phyloP scores from a whole-genome alignment of 2,113 vertebrate genomes.

The Pelecanus crispus region DNA sequence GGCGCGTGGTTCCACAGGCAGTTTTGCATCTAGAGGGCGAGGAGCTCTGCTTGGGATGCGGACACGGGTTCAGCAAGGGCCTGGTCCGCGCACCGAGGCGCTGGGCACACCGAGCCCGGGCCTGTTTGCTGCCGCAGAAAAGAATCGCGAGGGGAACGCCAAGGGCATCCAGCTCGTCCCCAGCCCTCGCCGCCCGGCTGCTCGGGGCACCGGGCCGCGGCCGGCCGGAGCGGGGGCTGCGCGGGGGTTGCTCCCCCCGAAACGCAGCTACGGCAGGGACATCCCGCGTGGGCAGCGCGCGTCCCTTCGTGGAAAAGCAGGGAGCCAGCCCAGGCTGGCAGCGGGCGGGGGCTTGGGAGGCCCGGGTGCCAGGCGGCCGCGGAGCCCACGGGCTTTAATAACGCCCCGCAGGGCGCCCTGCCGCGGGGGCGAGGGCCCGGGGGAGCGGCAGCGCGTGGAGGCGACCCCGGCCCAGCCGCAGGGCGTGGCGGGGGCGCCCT shows the following conservation, averaged over 20 bases:
- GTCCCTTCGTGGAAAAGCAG: not conserved
- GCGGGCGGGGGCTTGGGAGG: too few relatives aligned
- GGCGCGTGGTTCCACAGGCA: rapidly evolving
- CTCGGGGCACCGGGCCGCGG: rapidly evolving
- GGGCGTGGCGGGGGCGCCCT: not conserved
- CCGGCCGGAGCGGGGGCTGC: not conserved
- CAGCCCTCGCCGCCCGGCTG: not conserved
- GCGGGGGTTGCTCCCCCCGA: not conserved
- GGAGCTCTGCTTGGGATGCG: not conserved
- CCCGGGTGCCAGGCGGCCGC: too few relatives aligned
- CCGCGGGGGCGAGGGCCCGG: too few relatives aligned
- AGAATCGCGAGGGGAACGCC: rapidly evolving
- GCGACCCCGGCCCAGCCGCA: not conserved
- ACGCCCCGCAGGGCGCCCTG: too few relatives aligned
- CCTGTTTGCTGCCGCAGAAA: not conserved
- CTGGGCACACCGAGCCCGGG: rapidly evolving
- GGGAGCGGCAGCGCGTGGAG: not conserved
- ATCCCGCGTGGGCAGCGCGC: rapidly evolving
- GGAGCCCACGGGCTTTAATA: too few relatives aligned
- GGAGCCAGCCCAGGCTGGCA: too few relatives aligned
- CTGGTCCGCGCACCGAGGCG: rapidly evolving
- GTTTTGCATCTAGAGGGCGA: not conserved
- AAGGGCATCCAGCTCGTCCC: rapidly evolving
- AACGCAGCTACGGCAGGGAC: not conserved
- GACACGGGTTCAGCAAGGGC: not conserved